These are phyloP conservation scores for Resseliella maxima DNA, from an alignment of 2,888 invertebrate genomes.

Conservation along the genomic window DNA sequence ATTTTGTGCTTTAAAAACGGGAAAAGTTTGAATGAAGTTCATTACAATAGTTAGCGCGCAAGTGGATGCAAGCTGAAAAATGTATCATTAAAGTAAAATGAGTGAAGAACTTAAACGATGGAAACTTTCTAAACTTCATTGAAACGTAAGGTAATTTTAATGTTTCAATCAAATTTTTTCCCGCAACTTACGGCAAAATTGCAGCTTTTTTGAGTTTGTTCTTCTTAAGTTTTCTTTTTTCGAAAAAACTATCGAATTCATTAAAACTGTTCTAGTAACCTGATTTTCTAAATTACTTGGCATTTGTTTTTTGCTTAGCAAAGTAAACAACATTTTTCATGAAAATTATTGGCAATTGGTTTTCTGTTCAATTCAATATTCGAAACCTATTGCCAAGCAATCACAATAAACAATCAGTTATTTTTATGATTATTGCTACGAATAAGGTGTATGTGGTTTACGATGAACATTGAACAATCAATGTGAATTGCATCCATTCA, in stretches of 20 bases:
- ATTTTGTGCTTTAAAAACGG: background rate
- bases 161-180: too few relatives aligned
- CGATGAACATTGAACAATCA: background rate
- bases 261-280: background rate
- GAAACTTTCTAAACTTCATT: background rate
- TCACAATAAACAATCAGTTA: background rate
- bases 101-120: too few relatives aligned
- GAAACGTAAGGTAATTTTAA: too few relatives aligned
- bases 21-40: background rate
- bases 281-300: background rate
- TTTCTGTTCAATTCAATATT: too few relatives aligned
- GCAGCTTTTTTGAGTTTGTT: too few relatives aligned
- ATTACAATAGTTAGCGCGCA: background rate
- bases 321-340: too few relatives aligned
- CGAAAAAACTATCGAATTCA: background rate
- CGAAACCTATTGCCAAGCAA: background rate
- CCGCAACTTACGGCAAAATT: too few relatives aligned
- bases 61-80: too few relatives aligned
- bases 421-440: background rate
- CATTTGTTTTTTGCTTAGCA: too few relatives aligned
- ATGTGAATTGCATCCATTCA: constrained; percentile 34
- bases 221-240: too few relatives aligned
- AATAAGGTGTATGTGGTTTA: background rate
- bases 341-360: too few relatives aligned
- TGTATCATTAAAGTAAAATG: too few relatives aligned